Conservation (phyloP, 2,888 invertebrate genomes). For the Heliconius sara region DNA sequence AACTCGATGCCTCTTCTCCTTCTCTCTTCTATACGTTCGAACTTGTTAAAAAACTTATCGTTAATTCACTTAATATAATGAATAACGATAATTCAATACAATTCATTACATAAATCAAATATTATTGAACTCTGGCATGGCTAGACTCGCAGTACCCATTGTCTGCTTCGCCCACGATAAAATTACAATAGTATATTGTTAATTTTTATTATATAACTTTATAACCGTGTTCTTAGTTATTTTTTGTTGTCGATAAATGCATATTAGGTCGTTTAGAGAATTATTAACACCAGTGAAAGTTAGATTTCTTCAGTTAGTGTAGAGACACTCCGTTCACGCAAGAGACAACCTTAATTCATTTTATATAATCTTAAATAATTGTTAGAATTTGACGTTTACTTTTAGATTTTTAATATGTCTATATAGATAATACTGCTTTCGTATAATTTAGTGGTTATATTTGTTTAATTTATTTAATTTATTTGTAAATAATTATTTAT, state of each 20-base stretch:
- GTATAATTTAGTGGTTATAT: too few species aligned
- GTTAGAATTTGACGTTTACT: too few species aligned
- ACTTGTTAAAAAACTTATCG: too few species aligned
- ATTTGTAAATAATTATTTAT: too few species aligned
- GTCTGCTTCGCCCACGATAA: conserved; percentile 1
- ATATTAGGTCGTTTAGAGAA: not conserved
- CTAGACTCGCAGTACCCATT: not conserved
- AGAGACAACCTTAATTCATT: not conserved
- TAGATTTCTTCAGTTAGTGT: not conserved
- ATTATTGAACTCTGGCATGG: not conserved
- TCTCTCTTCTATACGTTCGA: too few species aligned
- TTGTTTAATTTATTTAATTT: too few species aligned
- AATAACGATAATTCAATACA: not conserved
- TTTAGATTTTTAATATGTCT: not conserved
- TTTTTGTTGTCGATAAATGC: not conserved
- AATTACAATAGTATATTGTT: not conserved
- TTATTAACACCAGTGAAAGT: not conserved
- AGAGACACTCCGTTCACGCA: not conserved
- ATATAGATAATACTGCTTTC: not conserved
- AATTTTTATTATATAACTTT: not conserved
- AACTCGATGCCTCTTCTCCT: too few species aligned
- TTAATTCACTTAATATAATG: not conserved
- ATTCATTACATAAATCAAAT: not conserved
- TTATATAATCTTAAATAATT: not conserved
- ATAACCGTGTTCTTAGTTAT: not conserved